Evolutionary conservation across 2,888 invertebrate genomes (phyloP), one percentile per base, ranked within the genome.

Genomic region (Spilarctia lutea): DNA sequence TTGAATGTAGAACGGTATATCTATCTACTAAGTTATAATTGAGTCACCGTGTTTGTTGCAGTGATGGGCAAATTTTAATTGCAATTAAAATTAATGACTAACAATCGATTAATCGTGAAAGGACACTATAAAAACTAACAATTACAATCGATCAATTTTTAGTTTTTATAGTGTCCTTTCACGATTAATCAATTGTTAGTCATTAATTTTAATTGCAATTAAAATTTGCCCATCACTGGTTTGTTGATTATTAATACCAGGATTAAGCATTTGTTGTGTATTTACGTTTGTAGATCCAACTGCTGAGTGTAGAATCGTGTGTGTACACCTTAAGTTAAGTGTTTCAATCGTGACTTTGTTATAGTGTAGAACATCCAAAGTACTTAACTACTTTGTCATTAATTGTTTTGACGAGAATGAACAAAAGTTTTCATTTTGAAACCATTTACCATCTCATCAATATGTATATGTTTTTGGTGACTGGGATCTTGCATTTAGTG

Each of bases 401-500:
- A 65, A 67, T 75, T 52, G 30, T 73, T 75, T 69, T 75, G 71
- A 73, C 60, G 70, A 69, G 11, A 73, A 80, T 72, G 79, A 83
- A 83, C 79, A 82, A 83, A 73, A 71, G 65, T 27, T 75, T 68
- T 77, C 76, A 69, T 69, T 77, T 73, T 63, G 30, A 68, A 75
- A 33, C 45, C 48, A 20, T 30, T 77, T 75, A 75, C 65, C 71
- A 70, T 75, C n/a, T 74, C 78, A 67, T 67, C n/a, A 73, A 73
- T 60, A 65, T 56, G 77, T 78, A 77, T 75, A 68, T 78, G 67
- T 77, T 76, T 80, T 84, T 80, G 85, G 84, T 85, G 82, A 83
- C 83, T 82, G 84, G 84, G 81, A 83, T 82, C 75, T 86, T 87
- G 88, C 88, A 88, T 88, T 88, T 88, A 87, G 87, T 84, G 74